Base-by-base conservation (phyloP, 2,113 vertebrate species). In the Tetrao urogallus region DNA sequence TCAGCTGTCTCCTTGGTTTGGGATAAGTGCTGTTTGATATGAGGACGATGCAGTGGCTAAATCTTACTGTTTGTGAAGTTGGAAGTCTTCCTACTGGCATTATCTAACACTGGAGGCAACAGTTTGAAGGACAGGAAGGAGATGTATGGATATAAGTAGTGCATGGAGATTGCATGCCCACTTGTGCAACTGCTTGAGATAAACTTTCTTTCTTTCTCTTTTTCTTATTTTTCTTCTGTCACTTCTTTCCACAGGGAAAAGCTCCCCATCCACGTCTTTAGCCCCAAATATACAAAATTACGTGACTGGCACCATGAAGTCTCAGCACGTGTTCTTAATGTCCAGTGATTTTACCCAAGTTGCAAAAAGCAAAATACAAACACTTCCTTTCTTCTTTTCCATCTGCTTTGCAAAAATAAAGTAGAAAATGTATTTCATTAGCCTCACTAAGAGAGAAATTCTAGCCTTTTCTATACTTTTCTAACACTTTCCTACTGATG, bases 221-320 rank as follows among this genome's bases (percentile, higher is more conserved):
- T 97, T 96, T 97, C 97, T 98, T 97, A 97, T 88, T 81, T 97
- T 77, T 97, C 86, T 98, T 94, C 97, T 97, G 2, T 98, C 93
- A 70, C 97, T 97, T 96, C 95, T 98, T 97, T 95, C 56, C 97
- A 95, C 98, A 99, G 99, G 98, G 97, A 97, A 97, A 98, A 98
- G 98, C 89, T 98, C 97, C 98, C 98, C 97, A 97, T 98, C 97
- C 98, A 98, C 95, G 94, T 98, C 97, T 98, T 99, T 96, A 99
- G 98, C 90, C 99, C 99, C 89, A 99, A 98, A 98, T 99, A 99
- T 91, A 98, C 98, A 97, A 98, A 99, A 97, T 99, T 99, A 97
- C 98, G 99, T 97, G 98, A 99, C 98, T 99, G 99, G 99, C 99
- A 99, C 97, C 99, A 99, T 89, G 99, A 98, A 94, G 99, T 99